These are phyloP conservation scores for Cantharis lateralis DNA, from an alignment of 2,888 invertebrate species.

Conservation along the genomic window DNA sequence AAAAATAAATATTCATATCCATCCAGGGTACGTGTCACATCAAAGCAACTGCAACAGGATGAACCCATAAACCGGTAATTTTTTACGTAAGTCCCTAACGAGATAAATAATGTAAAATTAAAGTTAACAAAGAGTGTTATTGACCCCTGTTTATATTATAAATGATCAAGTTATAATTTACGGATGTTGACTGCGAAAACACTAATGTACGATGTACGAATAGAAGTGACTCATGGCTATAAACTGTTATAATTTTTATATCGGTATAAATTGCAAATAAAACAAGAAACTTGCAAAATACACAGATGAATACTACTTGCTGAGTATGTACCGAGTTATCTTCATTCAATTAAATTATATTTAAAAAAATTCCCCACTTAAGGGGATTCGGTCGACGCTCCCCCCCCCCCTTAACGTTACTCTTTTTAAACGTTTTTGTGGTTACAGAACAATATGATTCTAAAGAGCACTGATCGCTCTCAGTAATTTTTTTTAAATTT, in stretches of 20 bases:
- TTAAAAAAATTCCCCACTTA: no score
- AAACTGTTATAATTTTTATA: slow-evolving; percentile 4
- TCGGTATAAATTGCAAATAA: neutral
- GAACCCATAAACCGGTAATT: neutral
- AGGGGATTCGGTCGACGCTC: neutral
- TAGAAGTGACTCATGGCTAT: slow-evolving; percentile 29
- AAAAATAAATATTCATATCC: neutral
- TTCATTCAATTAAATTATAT: neutral
- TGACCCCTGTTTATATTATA: slow-evolving; percentile 18
- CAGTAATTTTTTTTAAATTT: no score
- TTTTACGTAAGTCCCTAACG: neutral
- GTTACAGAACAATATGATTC: no score
- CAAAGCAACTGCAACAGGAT: neutral
- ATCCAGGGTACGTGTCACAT: neutral
- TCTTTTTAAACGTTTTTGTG: no score
- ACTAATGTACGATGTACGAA: slow-evolving; percentile 24
- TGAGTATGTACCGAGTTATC: neutral
- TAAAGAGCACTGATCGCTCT: no score
- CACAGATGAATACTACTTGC: neutral
- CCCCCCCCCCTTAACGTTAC: neutral
- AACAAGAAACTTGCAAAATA: neutral
- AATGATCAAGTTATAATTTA: slow-evolving; percentile 16
- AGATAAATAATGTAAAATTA: slow-evolving; percentile 14
- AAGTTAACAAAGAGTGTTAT: slow-evolving; percentile 18
- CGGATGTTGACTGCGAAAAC: slow-evolving; percentile 28